Evolutionary conservation across 2,797 vertebrate genomes (phyloP), one percentile per base, ranked within the genome.

Genomic region (Streptopelia turtur): DNA sequence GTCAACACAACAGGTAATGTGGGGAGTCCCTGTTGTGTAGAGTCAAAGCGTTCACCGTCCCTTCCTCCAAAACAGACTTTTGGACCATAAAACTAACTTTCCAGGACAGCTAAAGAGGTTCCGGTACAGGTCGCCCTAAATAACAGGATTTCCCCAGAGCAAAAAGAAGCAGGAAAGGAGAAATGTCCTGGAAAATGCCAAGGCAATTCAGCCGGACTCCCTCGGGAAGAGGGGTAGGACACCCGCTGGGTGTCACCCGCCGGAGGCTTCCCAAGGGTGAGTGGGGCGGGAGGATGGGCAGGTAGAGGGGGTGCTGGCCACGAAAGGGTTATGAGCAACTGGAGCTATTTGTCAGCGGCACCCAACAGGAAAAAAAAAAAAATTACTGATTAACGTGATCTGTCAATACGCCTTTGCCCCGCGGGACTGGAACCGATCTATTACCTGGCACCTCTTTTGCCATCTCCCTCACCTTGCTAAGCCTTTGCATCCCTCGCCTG

Each of bases 391-490:
- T 96, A 96, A 89, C 83, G 37, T 43, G 78, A 74, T 94, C 84
- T 95, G 94, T 97, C 96, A 96, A 95, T 96, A 96, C 43, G 91
- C 94, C 92, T 97, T 95, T 94, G 93, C 95, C 90, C 95, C 74
- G 3, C 56, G 53, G 90, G 83, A 91, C 78, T 88, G 88, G 69
- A 94, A 81, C 89, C 94, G 85, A 96, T 96, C 96, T 93, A 93
- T 94, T 96, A 91, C 70, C 77, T 92, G 94, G 90, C 96, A 96
- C 92, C 89, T 97, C 93, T 90, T 77, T 50, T 90, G 75, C 85
- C 88, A 95, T 97, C 93, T 84, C 76, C 78, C 95, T 97, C 96
- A 94, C 91, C 94, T 96, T 94, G 90, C 68, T 90, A 92, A 96
- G 76, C 94, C 94, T 93, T 87, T 56, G 83, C 90, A 81, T 59